Conservation (phyloP, 2,888 invertebrate species). For the Proisotoma minuta region DNA sequence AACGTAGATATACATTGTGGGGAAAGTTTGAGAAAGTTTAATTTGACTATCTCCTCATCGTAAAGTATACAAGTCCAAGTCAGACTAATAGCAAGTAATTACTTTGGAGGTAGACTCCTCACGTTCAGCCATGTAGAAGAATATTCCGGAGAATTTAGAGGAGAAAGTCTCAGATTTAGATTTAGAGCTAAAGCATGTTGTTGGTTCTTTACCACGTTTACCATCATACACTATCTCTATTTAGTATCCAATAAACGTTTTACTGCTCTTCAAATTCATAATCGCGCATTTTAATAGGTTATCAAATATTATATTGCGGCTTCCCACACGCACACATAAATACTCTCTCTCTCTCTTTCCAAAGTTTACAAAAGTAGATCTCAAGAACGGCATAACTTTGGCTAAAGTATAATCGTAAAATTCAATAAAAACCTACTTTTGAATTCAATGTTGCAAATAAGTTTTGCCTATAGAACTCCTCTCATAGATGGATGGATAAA, state of each 20-base stretch:
- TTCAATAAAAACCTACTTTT: not conserved
- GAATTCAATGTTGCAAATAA: slow-evolving; percentile 1
- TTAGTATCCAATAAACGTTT: slow-evolving; percentile 5
- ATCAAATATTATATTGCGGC: slow-evolving; percentile 1
- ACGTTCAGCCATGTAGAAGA: not conserved
- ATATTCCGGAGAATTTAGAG: not conserved
- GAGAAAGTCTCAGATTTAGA: too few species aligned
- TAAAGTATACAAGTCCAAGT: not conserved
- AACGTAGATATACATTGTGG: too few species aligned
- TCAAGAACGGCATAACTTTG: not conserved
- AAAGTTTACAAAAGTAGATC: not conserved
- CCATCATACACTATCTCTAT: not conserved
- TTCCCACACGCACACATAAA: not conserved
- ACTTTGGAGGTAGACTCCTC: not conserved
- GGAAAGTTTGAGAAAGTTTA: slow-evolving; percentile 4
- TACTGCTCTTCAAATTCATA: slow-evolving; percentile 4
- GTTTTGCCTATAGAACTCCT: too few species aligned
- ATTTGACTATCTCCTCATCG: slow-evolving; percentile 6
- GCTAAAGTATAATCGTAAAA: not conserved
- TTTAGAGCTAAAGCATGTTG: too few species aligned
- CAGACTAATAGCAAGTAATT: slow-evolving; percentile 1
- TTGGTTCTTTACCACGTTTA: too few species aligned
- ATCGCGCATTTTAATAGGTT: slow-evolving; percentile 2
- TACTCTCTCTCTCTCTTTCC: not conserved
- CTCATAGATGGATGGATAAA: too few species aligned